Conservation (phyloP, 2,797 vertebrate genomes). For the Anisognathus igniventris region DNA sequence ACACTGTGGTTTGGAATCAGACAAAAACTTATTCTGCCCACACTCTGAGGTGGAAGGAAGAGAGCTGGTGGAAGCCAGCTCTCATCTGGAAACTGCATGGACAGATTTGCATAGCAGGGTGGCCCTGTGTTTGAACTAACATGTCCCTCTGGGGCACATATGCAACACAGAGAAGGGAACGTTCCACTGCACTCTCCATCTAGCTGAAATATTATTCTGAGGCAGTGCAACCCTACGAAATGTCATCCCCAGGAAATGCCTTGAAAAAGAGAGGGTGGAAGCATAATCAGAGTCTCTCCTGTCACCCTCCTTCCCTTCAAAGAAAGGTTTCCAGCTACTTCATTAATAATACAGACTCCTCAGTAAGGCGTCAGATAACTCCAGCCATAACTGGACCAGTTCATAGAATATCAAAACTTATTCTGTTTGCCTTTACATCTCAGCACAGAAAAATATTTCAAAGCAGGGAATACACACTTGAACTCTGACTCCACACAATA, state of each 20-base stretch:
- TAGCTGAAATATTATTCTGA: not conserved
- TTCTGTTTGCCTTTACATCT: not conserved
- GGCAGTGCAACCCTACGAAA: not conserved
- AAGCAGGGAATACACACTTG: not conserved
- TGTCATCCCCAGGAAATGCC: not conserved
- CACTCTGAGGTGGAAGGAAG: accelerated
- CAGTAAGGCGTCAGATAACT: not conserved
- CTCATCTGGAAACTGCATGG: not conserved
- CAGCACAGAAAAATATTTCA: not conserved
- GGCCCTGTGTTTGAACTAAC: not conserved
- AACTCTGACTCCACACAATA: not conserved
- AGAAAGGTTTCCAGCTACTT: not conserved
- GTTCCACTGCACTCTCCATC: not conserved
- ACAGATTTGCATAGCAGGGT: not conserved
- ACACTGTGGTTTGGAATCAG: not conserved
- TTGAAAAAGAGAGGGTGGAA: not conserved
- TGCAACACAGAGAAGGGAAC: accelerated
- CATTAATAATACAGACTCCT: not conserved
- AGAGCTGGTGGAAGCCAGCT: not conserved
- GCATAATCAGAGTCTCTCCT: not conserved
- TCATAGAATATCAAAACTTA: not conserved
- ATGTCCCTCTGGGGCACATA: not conserved
- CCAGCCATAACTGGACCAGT: not conserved
- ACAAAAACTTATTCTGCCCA: not conserved
- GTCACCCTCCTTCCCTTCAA: not conserved